Evolutionary conservation across 2,888 invertebrate species (phyloP).

Genomic region (Ptycholaimellus sp.): DNA sequence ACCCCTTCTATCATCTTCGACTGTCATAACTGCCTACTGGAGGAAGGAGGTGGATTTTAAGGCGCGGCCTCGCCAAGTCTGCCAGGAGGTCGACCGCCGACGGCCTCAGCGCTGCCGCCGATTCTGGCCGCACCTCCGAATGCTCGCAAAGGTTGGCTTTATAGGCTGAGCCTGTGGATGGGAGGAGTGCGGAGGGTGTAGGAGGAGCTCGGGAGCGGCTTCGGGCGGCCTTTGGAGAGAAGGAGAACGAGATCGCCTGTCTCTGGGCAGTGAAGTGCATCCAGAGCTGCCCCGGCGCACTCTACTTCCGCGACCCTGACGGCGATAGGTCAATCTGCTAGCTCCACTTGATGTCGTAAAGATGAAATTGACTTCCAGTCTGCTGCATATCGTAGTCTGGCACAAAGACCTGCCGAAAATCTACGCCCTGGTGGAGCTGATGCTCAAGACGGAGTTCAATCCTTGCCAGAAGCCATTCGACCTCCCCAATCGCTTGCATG

Average conservation of each 20-base stretch:
- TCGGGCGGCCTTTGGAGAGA: constrained; percentile 14
- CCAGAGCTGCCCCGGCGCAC: constrained; percentile 11
- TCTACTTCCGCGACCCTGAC: constrained; percentile 18
- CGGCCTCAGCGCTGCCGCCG: no score
- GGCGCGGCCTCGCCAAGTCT: no score
- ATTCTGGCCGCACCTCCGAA: no score
- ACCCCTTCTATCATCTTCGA: no score
- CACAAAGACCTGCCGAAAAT: constrained; percentile 21
- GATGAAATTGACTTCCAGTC: no score
- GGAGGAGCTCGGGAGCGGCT: constrained; percentile 16
- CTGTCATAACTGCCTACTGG: no score
- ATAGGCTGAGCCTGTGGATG: no score
- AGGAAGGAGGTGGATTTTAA: no score
- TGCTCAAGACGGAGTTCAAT: constrained; percentile 14
- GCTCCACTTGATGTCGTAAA: background rate
- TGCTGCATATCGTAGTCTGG: constrained; percentile 22
- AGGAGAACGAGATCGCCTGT: constrained; percentile 20
- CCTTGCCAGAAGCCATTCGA: constrained; percentile 15
- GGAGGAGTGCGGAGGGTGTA: background rate
- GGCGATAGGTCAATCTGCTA: constrained; percentile 13
- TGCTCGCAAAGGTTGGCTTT: no score
- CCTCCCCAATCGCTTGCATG: constrained; percentile 17
- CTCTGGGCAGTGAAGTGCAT: constrained; percentile 20
- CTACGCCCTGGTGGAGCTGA: constrained; percentile 22
- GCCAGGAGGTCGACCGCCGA: no score